A percentile compares a stretch with the other conserved stretches of the same genome.
These are phyloP conservation scores for Pelodiscus sinensis DNA, from an alignment of 2,113 vertebrate genomes.

Conservation along the genomic window DNA sequence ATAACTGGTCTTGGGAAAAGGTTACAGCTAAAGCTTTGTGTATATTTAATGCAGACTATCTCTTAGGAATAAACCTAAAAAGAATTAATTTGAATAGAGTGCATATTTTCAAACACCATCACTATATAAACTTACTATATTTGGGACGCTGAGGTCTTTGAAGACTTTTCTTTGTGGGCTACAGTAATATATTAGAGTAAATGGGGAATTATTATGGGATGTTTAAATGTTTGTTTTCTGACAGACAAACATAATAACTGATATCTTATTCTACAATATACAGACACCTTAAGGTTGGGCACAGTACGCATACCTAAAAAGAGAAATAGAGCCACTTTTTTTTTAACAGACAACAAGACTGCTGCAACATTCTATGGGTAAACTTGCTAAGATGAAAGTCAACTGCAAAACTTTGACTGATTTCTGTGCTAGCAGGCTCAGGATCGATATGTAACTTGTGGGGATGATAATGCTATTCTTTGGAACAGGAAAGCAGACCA, in stretches of 20 bases:
- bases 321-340: neutral
- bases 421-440: neutral
- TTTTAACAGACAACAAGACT: neutral
- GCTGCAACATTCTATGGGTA: neutral
- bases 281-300: neutral
- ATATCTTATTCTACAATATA: neutral
- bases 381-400: neutral
- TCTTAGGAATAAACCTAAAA: conserved; percentile 8
- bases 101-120: neutral
- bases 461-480: neutral
- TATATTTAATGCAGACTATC: neutral
- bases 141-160: conserved; percentile 7
- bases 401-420: neutral
- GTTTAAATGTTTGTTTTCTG: neutral
- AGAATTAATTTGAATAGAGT: conserved; percentile 2
- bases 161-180: conserved; percentile 14
- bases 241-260: neutral
- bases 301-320: neutral
- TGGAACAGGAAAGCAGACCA: neutral
- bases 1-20: conserved; percentile 2
- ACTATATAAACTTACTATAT: neutral
- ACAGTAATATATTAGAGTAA: neutral
- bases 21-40: neutral
- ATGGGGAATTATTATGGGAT: neutral
- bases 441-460: neutral